A percentile compares a stretch with the other conserved stretches of the same genome.
These are phyloP conservation scores for Ormyrus thymus DNA, from an alignment of 2,888 invertebrate species.

Conservation along the genomic window DNA sequence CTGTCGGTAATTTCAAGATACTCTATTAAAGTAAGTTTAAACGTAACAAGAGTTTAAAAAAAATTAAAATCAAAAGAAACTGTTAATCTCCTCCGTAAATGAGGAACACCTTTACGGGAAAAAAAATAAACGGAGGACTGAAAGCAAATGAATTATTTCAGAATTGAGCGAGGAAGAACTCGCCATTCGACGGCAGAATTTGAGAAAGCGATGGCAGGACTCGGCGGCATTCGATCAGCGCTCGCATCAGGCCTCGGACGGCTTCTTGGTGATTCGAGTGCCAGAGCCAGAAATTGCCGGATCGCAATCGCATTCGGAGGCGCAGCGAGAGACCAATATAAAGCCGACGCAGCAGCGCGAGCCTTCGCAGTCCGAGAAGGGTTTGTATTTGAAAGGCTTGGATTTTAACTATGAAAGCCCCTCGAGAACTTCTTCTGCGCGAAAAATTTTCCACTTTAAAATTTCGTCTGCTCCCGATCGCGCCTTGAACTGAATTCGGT, in stretches of 20 bases:
- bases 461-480: too few relatives aligned
- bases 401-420: too few relatives aligned
- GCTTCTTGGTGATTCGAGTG: slow-evolving; percentile 70
- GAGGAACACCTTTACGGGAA: too few relatives aligned
- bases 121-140: too few relatives aligned
- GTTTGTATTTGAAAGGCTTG: slow-evolving; percentile 57
- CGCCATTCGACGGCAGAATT: slow-evolving; percentile 60
- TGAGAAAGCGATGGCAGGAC: slow-evolving; percentile 67
- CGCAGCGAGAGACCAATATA: slow-evolving; percentile 68
- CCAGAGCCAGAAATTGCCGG: slow-evolving; percentile 71
- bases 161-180: slow-evolving; percentile 45
- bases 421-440: too few relatives aligned
- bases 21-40: too few relatives aligned
- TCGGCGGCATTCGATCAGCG: slow-evolving; percentile 53
- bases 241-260: slow-evolving; percentile 6
- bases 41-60: too few relatives aligned
- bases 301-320: slow-evolving; percentile 68
- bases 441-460: too few relatives aligned
- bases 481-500: too few relatives aligned
- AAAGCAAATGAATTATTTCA: background rate
- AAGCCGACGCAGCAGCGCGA: slow-evolving; percentile 70
- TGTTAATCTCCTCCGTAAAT: too few relatives aligned
- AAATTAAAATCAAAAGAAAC: too few relatives aligned
- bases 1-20: too few relatives aligned
- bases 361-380: slow-evolving; percentile 72